Evolutionary conservation across 1,140 invertebrate species (phyloP), one percentile per base, ranked within the genome.

Genomic region (Halictus rubicundus): DNA sequence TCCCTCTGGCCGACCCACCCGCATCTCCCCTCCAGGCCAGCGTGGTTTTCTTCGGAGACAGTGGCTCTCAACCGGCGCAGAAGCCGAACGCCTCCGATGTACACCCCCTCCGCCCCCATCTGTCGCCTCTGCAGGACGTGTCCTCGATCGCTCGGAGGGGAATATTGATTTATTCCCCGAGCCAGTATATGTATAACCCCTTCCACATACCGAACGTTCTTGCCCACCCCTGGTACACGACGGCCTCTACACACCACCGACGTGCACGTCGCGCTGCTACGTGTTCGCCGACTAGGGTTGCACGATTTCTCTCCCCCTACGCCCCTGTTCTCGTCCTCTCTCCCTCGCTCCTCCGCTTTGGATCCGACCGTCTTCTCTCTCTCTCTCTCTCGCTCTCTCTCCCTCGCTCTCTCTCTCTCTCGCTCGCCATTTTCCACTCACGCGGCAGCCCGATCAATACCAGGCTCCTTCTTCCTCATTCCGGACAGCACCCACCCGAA

Each of bases 131-230:
- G 72, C 27, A 75, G 75, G 78, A 84, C 78, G 72, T 79, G 81
- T 70, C 80, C 76, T 77, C 80, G 77, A 85, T 85, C 76, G 68
- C 72, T 42, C 52, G 75, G 77, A 87, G 83, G 87, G 79, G 86
- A 79, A 87, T 88, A 88, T 88, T 88, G 87, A 88, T 88, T 88
- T 88, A 87, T 87, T 81, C 83, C 83, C 80, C 71, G 63, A 49
- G 14, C 70, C 25, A 37, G n/a, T 80, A 32, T 61, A 52, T 80
- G 19, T 61, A 52, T 37, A 73, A 72, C 82, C 84, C 84, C 79
- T 75, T 85, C 84, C 75, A 78, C 57, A 54, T 16, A 57, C n/a
- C 42, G 49, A 59, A 52, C 73, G 65, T 76, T 63, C 73, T 73
- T 69, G 64, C 46, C 61, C 72, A 52, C 74, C 79, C 79, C 66